phyloP scores from a whole-genome alignment of 2,888 invertebrate genomes.

The Lissonota sp. region DNA sequence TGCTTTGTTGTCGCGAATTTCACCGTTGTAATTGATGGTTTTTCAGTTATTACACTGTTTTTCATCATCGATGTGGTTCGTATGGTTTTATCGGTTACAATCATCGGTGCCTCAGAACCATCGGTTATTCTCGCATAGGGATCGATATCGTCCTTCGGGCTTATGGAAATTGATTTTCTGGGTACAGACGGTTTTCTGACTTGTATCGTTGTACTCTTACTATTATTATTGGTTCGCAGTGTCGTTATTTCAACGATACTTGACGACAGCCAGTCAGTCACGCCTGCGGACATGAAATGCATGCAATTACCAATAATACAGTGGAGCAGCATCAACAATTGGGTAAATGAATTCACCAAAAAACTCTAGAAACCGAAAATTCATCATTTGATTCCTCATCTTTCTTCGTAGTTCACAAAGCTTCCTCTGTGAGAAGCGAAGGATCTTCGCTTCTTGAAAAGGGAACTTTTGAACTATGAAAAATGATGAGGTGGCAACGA shows the following conservation, averaged over 20 bases:
- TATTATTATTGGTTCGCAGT: neutral
- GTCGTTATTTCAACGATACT: neutral
- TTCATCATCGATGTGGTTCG: constrained; percentile 53
- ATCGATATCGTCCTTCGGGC: constrained; percentile 76
- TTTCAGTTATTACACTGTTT: constrained; percentile 48
- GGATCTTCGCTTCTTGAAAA: too few species aligned
- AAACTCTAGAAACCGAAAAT: too few species aligned
- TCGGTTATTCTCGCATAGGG: constrained; percentile 62
- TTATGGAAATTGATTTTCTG: constrained; percentile 67
- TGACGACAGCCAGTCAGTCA: constrained; percentile 45
- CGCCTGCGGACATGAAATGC: constrained; percentile 44
- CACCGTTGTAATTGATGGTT: constrained; percentile 29
- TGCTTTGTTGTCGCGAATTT: constrained; percentile 33
- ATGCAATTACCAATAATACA: too few species aligned
- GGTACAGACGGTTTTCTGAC: constrained; percentile 8
- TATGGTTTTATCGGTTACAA: constrained; percentile 61
- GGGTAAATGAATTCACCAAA: too few species aligned
- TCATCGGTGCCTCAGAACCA: constrained; percentile 60
- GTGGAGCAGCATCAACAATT: too few species aligned
- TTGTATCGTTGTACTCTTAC: too few species aligned
- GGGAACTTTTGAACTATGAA: too few species aligned
- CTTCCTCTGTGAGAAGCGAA: too few species aligned
- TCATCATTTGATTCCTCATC: too few species aligned
- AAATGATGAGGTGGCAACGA: too few species aligned
- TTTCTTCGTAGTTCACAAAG: too few species aligned